Evolutionary conservation across 2,797 vertebrate genomes (phyloP).

Genomic region (Nannoperca australis): DNA sequence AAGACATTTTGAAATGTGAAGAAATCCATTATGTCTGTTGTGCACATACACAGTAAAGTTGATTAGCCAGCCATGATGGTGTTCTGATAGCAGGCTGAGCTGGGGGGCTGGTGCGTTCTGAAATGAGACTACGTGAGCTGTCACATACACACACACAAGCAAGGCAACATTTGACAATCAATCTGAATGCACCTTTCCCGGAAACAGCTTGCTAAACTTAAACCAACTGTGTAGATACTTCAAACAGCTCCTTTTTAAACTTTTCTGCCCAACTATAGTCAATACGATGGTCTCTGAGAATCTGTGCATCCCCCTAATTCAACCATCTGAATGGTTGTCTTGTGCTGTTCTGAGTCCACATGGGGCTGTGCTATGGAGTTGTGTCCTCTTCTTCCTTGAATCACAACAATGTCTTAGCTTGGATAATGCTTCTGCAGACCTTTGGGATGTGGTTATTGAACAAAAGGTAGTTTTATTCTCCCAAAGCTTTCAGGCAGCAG

Average conservation of each 20-base stretch:
- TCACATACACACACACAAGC: background rate
- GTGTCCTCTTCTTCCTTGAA: slow-evolving; percentile 47
- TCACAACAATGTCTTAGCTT: slow-evolving; percentile 39
- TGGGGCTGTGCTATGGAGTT: slow-evolving; percentile 24
- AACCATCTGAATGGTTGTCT: slow-evolving; percentile 8
- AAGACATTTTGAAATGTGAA: background rate
- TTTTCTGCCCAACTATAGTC: slow-evolving; percentile 35
- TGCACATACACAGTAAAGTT: background rate
- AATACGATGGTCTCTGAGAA: slow-evolving; percentile 26
- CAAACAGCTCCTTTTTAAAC: background rate
- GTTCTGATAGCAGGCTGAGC: background rate
- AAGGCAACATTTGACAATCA: background rate
- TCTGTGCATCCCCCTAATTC: background rate
- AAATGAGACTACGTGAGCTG: background rate
- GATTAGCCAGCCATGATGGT: slow-evolving; percentile 6
- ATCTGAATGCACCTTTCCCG: background rate
- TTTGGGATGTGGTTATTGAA: slow-evolving; percentile 56
- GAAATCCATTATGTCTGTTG: background rate
- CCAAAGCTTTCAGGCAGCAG: slow-evolving; percentile 40
- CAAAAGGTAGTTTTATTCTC: slow-evolving; percentile 44
- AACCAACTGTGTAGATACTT: slow-evolving; percentile 9
- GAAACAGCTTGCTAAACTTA: slow-evolving; percentile 15
- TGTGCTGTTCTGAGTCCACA: slow-evolving; percentile 27
- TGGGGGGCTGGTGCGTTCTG: slow-evolving; percentile 7
- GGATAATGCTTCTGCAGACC: slow-evolving; percentile 47